A percentile compares a stretch with the other conserved stretches of the same genome.
These are phyloP conservation scores for Stenchaetothrips biformis DNA, from an alignment of 2,888 invertebrate species.

Conservation along the genomic window DNA sequence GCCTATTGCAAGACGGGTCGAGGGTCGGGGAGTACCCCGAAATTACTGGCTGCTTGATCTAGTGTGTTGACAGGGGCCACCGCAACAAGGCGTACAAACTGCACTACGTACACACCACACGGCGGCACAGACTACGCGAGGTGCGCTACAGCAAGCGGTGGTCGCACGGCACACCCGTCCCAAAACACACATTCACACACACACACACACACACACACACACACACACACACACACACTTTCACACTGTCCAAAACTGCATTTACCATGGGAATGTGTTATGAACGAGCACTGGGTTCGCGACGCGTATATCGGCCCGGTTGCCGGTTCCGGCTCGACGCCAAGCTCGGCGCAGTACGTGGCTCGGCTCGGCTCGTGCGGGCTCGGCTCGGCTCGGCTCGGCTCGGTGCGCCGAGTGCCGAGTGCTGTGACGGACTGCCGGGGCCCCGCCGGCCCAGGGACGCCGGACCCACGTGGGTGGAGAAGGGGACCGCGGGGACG, in stretches of 20 bases:
- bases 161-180: too few species aligned
- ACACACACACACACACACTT: neutral
- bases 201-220: neutral
- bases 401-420: slow-evolving; percentile 9
- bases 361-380: neutral
- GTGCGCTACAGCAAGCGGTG: too few species aligned
- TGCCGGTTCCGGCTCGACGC: neutral
- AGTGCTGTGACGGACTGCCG: slow-evolving; percentile 16
- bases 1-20: too few species aligned
- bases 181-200: neutral
- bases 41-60: too few species aligned
- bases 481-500: too few species aligned
- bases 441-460: neutral
- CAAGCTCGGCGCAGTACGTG: neutral
- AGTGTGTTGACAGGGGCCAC: too few species aligned
- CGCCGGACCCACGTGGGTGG: too few species aligned
- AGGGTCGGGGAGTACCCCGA: too few species aligned
- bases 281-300: neutral
- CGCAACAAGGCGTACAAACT: too few species aligned
- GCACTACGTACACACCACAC: too few species aligned
- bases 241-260: neutral
- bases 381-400: neutral
- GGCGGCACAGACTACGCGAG: too few species aligned
- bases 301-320: neutral
- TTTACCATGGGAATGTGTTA: neutral